A percentile compares a stretch with the other conserved stretches of the same genome.
These are phyloP conservation scores for Autographa gamma DNA, from an alignment of 2,888 invertebrate species.

Conservation along the genomic window DNA sequence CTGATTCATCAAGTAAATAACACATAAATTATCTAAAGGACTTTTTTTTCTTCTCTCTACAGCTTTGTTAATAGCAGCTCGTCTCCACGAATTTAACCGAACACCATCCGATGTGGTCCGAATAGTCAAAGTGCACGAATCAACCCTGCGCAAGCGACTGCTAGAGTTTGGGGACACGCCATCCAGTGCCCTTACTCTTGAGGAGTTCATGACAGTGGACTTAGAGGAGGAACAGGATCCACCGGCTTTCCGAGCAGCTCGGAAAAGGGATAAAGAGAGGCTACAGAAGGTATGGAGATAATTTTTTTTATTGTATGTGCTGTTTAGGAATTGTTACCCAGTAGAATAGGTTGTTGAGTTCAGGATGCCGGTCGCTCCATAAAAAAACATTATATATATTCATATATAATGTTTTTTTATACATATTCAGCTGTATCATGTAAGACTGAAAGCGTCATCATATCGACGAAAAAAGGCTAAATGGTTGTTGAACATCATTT, in stretches of 20 bases:
- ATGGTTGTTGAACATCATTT: too few species aligned
- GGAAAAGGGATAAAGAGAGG: slow-evolving; percentile 95
- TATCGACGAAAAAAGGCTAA: too few species aligned
- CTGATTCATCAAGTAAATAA: too few species aligned
- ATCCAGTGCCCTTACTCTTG: slow-evolving; percentile 97
- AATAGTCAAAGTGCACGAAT: slow-evolving; percentile 98
- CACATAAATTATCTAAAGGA: background rate
- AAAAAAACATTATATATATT: too few species aligned
- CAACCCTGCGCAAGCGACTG: slow-evolving; percentile 96
- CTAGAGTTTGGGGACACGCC: slow-evolving; percentile 99
- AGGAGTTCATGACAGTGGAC: slow-evolving; percentile 99
- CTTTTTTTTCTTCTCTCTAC: slow-evolving; percentile 28
- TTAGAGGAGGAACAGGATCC: slow-evolving; percentile 98
- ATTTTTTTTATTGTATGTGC: too few species aligned
- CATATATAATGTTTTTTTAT: too few species aligned
- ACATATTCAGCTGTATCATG: too few species aligned
- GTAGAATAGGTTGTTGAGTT: too few species aligned
- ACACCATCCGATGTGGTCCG: slow-evolving; percentile 96
- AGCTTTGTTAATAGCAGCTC: slow-evolving; percentile 97
- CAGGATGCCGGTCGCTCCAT: too few species aligned
- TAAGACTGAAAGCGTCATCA: too few species aligned
- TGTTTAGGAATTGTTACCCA: too few species aligned
- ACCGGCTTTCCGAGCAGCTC: slow-evolving; percentile 97
- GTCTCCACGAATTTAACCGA: slow-evolving; percentile 97
- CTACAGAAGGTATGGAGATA: slow-evolving; percentile 90